phyloP scores from a whole-genome alignment of 2,797 vertebrate genomes.

The Monodelphis domestica region DNA sequence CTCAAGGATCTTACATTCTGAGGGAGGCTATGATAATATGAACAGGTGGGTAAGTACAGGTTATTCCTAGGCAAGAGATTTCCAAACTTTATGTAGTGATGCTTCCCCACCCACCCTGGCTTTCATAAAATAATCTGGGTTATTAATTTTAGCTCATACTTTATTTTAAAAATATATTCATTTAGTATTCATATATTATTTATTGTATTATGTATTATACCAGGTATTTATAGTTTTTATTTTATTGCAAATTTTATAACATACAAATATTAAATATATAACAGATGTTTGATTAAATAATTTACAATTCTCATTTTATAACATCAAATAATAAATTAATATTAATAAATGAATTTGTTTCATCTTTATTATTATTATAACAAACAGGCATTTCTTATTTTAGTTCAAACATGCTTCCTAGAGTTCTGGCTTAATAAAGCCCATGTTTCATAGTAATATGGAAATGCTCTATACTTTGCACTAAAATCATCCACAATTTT shows the following conservation, averaged over 20 bases:
- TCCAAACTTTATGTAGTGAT: neutral
- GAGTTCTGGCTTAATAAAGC: neutral
- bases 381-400: neutral
- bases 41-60: neutral
- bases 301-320: neutral
- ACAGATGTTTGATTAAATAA: neutral
- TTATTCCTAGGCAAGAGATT: neutral
- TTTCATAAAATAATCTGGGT: neutral
- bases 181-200: no score
- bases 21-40: neutral
- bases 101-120: no score
- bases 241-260: neutral
- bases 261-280: neutral
- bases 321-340: neutral
- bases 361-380: neutral
- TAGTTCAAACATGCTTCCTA: neutral
- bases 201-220: no score
- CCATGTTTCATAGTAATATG: neutral
- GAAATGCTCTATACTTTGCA: neutral
- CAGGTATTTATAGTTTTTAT: no score
- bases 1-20: neutral
- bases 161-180: neutral
- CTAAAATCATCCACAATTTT: neutral
- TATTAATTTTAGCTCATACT: neutral
- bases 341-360: no score